These are phyloP conservation scores for Lonchura striata DNA, from an alignment of 2,113 vertebrate genomes.

Conservation along the genomic window DNA sequence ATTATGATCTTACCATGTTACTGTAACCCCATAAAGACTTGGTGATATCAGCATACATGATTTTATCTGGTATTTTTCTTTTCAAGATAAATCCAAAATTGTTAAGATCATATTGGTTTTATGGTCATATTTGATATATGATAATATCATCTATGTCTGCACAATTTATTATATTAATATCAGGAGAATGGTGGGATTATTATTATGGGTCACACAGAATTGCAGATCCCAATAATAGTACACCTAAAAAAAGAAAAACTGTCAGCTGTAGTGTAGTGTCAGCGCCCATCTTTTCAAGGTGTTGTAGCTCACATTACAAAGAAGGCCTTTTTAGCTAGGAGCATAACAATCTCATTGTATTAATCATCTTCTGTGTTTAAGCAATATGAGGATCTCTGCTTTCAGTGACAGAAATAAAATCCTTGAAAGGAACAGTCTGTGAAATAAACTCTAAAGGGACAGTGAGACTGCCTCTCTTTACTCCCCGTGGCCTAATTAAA, in stretches of 20 bases:
- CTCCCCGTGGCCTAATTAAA: constrained; percentile 84
- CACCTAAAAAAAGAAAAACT: constrained; percentile 34
- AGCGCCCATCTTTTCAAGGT: neutral
- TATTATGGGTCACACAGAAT: constrained; percentile 44
- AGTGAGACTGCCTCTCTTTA: constrained; percentile 53
- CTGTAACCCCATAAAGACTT: constrained; percentile 6
- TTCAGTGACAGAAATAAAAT: constrained; percentile 57
- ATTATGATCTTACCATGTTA: constrained; percentile 5
- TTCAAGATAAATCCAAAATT: constrained; percentile 60
- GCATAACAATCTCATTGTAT: constrained; percentile 33
- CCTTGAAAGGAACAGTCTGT: constrained; percentile 47
- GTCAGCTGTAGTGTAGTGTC: constrained; percentile 19
- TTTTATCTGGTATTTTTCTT: constrained; percentile 60
- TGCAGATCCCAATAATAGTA: constrained; percentile 27
- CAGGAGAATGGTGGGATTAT: constrained; percentile 53
- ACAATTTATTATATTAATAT: constrained; percentile 62
- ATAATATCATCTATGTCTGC: constrained; percentile 60
- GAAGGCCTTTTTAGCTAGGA: constrained; percentile 17
- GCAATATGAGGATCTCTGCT: constrained; percentile 41
- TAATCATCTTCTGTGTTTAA: constrained; percentile 48
- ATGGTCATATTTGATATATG: constrained; percentile 62
- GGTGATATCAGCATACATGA: constrained; percentile 25
- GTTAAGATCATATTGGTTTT: constrained; percentile 61
- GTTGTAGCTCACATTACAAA: constrained; percentile 7
- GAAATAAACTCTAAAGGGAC: constrained; percentile 57